Evolutionary conservation across 1,140 invertebrate genomes (phyloP).

Genomic region (Diplogasteroides magnus): DNA sequence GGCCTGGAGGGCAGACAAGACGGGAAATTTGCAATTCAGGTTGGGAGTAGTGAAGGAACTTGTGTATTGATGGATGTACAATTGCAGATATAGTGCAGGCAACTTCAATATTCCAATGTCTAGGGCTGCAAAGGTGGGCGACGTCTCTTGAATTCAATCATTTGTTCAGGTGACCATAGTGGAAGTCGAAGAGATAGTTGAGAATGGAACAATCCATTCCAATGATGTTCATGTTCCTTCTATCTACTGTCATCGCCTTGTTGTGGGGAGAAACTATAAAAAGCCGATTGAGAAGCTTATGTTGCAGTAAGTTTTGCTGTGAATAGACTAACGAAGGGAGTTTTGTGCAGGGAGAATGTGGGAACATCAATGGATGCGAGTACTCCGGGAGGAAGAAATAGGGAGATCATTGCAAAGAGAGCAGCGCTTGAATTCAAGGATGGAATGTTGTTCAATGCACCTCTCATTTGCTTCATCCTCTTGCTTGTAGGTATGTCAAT

Average conservation of each 20-base stretch:
- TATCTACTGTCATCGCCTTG: slow-evolving; percentile 44
- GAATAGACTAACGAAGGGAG: too few relatives aligned
- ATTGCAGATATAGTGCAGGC: slow-evolving; percentile 45
- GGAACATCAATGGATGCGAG: slow-evolving; percentile 28
- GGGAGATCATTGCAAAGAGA: slow-evolving; percentile 81
- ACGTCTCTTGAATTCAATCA: too few relatives aligned
- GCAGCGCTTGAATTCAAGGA: slow-evolving; percentile 91
- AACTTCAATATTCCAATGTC: slow-evolving; percentile 55
- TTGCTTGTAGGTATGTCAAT: slow-evolving; percentile 64
- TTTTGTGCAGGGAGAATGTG: not conserved
- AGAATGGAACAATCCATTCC: slow-evolving; percentile 44
- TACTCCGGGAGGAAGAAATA: slow-evolving; percentile 66
- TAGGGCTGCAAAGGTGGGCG: slow-evolving; percentile 43
- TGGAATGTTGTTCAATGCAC: slow-evolving; percentile 88
- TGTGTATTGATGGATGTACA: too few relatives aligned
- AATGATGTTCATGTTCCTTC: slow-evolving; percentile 52
- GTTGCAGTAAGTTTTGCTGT: slow-evolving; percentile 13
- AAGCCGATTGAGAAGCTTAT: slow-evolving; percentile 52
- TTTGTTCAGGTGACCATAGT: slow-evolving; percentile 39
- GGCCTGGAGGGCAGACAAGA: slow-evolving; percentile 89
- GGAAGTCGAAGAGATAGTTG: slow-evolving; percentile 54
- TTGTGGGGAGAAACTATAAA: slow-evolving; percentile 46
- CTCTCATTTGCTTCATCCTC: too few relatives aligned
- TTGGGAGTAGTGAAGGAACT: slow-evolving; percentile 56
- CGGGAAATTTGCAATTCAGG: slow-evolving; percentile 88